A percentile compares a stretch with the other conserved stretches of the same genome.
These are phyloP conservation scores for Enteromius radiatus DNA, from an alignment of 2,797 vertebrate genomes.

Conservation along the genomic window DNA sequence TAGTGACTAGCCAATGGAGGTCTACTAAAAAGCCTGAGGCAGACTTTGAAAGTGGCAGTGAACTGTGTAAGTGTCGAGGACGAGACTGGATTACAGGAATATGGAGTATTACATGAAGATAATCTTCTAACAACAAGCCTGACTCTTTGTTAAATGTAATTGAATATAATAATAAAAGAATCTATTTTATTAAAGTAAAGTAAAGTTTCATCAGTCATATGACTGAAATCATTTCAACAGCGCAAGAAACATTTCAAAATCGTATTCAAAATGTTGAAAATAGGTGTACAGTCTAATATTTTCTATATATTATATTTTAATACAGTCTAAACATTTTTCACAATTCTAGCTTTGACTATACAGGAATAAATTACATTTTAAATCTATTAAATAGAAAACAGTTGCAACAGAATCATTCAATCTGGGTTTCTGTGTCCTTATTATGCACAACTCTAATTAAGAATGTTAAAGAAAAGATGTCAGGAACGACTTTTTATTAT, in stretches of 20 bases:
- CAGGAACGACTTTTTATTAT: constrained; percentile 34
- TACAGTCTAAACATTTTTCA: too few species aligned
- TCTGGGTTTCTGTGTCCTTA: constrained; percentile 45
- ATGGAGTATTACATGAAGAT: not conserved
- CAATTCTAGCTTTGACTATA: not conserved
- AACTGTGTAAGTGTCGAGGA: constrained; percentile 6
- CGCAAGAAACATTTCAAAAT: not conserved
- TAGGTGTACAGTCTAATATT: not conserved
- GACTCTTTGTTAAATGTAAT: not conserved
- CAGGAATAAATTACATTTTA: not conserved
- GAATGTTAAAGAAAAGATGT: constrained; percentile 46
- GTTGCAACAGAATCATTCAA: not conserved
- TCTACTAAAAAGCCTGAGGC: constrained; percentile 23
- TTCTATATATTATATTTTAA: too few species aligned
- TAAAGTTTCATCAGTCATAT: not conserved
- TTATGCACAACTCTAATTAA: constrained; percentile 57
- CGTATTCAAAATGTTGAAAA: not conserved
- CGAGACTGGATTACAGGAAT: not conserved
- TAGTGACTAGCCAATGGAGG: constrained; percentile 23
- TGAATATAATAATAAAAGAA: not conserved
- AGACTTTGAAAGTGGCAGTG: constrained; percentile 35
- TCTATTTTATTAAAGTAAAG: not conserved
- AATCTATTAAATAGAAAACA: not conserved
- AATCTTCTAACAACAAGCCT: not conserved
- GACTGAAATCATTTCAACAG: not conserved